Evolutionary conservation across 2,888 invertebrate genomes (phyloP).

Genomic region (Drosophila fulvimacula): DNA sequence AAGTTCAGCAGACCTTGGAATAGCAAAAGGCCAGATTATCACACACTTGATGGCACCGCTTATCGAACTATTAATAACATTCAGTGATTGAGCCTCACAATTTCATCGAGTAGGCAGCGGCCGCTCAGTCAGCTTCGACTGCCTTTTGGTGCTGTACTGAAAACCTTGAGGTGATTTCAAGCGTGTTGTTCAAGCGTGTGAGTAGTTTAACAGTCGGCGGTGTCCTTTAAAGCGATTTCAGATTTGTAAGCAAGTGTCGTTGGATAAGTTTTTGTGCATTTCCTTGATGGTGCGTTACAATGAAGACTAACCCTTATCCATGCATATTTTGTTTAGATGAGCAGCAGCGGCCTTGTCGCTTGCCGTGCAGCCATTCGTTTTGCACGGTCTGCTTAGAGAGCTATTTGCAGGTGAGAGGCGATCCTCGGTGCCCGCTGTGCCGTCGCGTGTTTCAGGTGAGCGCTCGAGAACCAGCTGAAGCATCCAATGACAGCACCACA

Average conservation of each 20-base stretch:
- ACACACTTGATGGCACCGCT: background rate
- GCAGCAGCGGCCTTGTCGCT: slow-evolving; percentile 42
- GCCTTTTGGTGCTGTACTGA: background rate
- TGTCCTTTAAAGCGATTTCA: slow-evolving; percentile 3
- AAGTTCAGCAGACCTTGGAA: slow-evolving; percentile 12
- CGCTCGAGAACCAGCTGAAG: slow-evolving; percentile 17
- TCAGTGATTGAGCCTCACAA: background rate
- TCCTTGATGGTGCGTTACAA: slow-evolving; percentile 9
- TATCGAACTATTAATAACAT: background rate
- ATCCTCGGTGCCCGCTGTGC: slow-evolving; percentile 58
- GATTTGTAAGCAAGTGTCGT: slow-evolving; percentile 19
- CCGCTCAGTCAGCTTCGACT: background rate
- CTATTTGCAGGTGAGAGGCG: slow-evolving; percentile 48
- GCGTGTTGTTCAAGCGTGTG: background rate
- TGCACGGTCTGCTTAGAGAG: slow-evolving; percentile 52
- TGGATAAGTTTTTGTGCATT: slow-evolving; percentile 9
- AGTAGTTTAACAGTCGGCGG: slow-evolving; percentile 3
- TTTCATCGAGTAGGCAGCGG: slow-evolving; percentile 1
- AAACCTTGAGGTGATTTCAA: background rate
- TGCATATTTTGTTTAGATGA: slow-evolving; percentile 68
- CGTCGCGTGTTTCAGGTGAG: slow-evolving; percentile 55
- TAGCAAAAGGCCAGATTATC: background rate
- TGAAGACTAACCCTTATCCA: slow-evolving; percentile 36
- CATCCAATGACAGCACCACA: slow-evolving; percentile 45
- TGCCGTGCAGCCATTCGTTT: slow-evolving; percentile 60